Evolutionary conservation across 2,888 invertebrate genomes (phyloP).

Genomic region (Aethes cnicana): DNA sequence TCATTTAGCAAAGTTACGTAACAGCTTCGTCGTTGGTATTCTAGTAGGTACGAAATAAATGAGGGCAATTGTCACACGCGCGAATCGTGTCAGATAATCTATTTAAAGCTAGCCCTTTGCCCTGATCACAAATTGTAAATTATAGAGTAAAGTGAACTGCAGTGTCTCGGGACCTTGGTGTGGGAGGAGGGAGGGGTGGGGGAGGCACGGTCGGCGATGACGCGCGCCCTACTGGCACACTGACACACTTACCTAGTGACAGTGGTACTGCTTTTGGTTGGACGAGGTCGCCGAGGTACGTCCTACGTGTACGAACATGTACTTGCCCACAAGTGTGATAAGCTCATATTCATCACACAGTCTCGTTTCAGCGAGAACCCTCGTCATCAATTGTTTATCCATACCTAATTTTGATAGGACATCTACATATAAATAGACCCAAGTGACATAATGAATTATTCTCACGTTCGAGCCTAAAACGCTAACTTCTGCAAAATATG

Average conservation of each 20-base stretch:
- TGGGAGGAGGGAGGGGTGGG: conserved; percentile 52
- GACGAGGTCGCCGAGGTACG: conserved; percentile 74
- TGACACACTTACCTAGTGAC: conserved; percentile 82
- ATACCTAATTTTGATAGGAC: neutral
- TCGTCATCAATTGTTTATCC: neutral
- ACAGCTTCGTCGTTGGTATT: conserved; percentile 2
- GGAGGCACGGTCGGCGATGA: conserved; percentile 72
- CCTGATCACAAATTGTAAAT: conserved; percentile 52
- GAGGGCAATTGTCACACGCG: conserved; percentile 6
- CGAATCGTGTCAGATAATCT: neutral
- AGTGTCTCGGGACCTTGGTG: conserved; percentile 74
- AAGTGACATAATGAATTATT: no score
- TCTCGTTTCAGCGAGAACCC: conserved; percentile 19
- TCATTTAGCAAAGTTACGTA: neutral
- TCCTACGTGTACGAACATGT: conserved; percentile 62
- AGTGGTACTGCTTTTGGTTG: conserved; percentile 81
- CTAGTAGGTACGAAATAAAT: conserved; percentile 4
- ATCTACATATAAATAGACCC: no score
- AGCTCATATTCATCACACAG: conserved; percentile 14
- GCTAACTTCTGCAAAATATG: neutral
- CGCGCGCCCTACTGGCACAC: conserved; percentile 81
- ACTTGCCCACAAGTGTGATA: conserved; percentile 33
- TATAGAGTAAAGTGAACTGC: conserved; percentile 61
- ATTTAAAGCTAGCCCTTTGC: conserved; percentile 23
- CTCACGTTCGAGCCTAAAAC: neutral